These are phyloP conservation scores for Adoxophyes honmai DNA, from an alignment of 1,140 invertebrate genomes.

Conservation along the genomic window DNA sequence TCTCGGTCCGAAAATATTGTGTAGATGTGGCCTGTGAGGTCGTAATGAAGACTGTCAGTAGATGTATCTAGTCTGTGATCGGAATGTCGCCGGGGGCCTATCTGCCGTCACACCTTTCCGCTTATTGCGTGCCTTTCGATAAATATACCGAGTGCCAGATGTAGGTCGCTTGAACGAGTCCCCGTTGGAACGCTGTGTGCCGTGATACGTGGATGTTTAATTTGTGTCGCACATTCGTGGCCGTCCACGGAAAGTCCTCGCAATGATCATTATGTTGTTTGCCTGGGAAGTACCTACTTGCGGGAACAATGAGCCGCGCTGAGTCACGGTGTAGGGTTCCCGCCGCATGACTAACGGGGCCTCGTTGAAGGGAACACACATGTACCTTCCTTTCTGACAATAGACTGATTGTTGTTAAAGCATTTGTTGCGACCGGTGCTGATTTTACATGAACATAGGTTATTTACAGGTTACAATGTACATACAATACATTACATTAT, in stretches of 20 bases:
- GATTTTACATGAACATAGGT: slow-evolving; percentile 70
- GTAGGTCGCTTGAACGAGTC: slow-evolving; percentile 43
- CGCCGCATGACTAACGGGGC: slow-evolving; percentile 37
- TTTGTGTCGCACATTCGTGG: too few species aligned
- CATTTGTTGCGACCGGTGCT: slow-evolving; percentile 76
- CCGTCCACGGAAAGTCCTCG: slow-evolving; percentile 15
- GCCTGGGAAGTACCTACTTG: not conserved
- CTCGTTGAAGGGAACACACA: slow-evolving; percentile 50
- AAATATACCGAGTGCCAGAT: slow-evolving; percentile 60
- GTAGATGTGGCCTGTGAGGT: slow-evolving; percentile 57
- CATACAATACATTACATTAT: slow-evolving; percentile 45
- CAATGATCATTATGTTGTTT: slow-evolving; percentile 16
- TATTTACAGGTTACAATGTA: slow-evolving; percentile 71
- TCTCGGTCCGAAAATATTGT: slow-evolving; percentile 38
- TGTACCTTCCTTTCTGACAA: slow-evolving; percentile 73
- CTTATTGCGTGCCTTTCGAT: slow-evolving; percentile 74
- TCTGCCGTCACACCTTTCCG: slow-evolving; percentile 70
- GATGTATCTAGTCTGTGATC: slow-evolving; percentile 75
- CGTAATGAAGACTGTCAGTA: slow-evolving; percentile 71
- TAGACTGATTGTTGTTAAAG: slow-evolving; percentile 76
- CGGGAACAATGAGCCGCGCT: slow-evolving; percentile 11
- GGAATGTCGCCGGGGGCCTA: slow-evolving; percentile 72
- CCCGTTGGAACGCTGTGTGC: slow-evolving; percentile 22
- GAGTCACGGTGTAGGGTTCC: slow-evolving; percentile 25
- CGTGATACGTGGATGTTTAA: not conserved